Base-by-base conservation (phyloP, 2,113 vertebrate species). In the Hypocryptadius cinnamomeus region DNA sequence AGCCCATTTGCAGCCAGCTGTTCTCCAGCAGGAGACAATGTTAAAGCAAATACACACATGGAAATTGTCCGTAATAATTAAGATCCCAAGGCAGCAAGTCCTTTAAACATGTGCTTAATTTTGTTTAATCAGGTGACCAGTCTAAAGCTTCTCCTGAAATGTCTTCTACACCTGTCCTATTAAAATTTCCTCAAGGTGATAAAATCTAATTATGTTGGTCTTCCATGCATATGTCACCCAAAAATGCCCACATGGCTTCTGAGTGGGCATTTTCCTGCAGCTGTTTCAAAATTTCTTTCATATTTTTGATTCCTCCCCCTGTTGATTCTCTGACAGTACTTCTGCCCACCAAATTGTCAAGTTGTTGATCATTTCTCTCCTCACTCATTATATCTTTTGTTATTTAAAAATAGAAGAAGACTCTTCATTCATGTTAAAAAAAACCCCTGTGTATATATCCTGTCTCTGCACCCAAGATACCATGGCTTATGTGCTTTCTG, bases 1-100 rank as follows among this genome's bases (percentile, higher is more conserved):
- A 95, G 78, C 88, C 90, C 83, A 90, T 94, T 95, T 94, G 73
- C 95, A 85, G 89, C 80, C 93, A 97, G 92, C 87, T 89, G 92
- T 92, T 93, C 65, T 88, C 57, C 92, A 84, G 77, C 87, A 89
- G 84, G 95, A 95, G 73, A 89, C 60, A 73, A 64, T 56, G 57
- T 89, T 81, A 81, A 85, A 93, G 68, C 91, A 93, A 93, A 85
- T n/a, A 39, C 57, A 80, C 85, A 50, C 59, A 88, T 21, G 37
- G 72, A 93, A 83, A 35, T 47, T 90, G 88, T 54, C 72, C 20
- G 0, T 71, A 83, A 70, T 89, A 35, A 72, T 94, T 89, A 91
- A 92, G 87, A 91, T 87, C 76, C 76, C 87, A 78, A 86, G 48
- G 44, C 64, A 92, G 31, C 51, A 82, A 78, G 56, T 80, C 72